Evolutionary conservation across 2,888 invertebrate species (phyloP).

Genomic region (Actias luna): DNA sequence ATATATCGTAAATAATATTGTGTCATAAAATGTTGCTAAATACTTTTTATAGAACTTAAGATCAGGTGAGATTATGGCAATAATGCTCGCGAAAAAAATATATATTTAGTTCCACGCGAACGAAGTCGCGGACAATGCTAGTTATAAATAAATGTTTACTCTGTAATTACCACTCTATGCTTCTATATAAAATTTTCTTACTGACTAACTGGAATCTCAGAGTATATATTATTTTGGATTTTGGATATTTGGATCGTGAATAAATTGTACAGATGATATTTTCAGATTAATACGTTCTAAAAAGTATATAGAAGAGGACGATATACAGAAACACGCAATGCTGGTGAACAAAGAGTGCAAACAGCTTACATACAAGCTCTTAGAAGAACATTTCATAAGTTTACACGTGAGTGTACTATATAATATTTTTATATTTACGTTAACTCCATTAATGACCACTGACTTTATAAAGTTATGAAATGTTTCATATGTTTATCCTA

Average conservation of each 20-base stretch:
- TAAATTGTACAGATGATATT: constrained; percentile 4
- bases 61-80: no score
- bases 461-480: no score
- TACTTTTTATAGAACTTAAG: no score
- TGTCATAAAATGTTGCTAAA: no score
- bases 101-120: no score
- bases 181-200: background rate
- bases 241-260: background rate
- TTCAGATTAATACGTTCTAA: constrained; percentile 88
- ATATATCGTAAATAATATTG: no score
- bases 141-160: background rate
- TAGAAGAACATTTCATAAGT: constrained; percentile 89
- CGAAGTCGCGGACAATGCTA: background rate
- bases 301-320: constrained; percentile 94
- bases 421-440: background rate
- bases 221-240: background rate
- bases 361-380: constrained; percentile 90
- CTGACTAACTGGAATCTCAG: background rate
- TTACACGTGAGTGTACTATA: constrained; percentile 78
- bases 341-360: constrained; percentile 96
- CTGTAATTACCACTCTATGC: background rate
- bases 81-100: no score
- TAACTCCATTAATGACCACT: no score
- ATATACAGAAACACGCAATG: constrained; percentile 96
- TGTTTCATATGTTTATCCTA: no score